phyloP scores from a whole-genome alignment of 2,888 invertebrate species.

The Bembecia ichneumoniformis region DNA sequence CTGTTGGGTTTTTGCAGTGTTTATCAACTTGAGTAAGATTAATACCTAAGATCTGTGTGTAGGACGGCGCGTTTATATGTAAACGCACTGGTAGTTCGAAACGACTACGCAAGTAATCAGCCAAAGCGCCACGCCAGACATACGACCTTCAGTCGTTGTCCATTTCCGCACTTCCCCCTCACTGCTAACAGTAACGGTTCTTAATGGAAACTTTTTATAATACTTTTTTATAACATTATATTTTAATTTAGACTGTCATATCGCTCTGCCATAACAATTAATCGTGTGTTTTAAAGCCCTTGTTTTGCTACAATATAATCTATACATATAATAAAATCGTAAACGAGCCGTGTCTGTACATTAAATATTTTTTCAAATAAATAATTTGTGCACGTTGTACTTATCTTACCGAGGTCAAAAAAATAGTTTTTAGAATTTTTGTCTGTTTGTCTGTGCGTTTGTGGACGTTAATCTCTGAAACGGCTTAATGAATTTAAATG shows the following conservation, averaged over 20 bases:
- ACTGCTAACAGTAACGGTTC: neutral
- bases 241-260: neutral
- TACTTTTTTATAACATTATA: constrained; percentile 1
- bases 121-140: constrained; percentile 9
- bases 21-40: constrained; percentile 12
- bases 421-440: no score
- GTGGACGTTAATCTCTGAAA: no score
- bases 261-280: constrained; percentile 2
- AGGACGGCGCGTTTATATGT: neutral
- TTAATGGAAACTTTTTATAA: neutral
- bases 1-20: constrained; percentile 27
- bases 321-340: no score
- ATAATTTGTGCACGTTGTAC: no score
- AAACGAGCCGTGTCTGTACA: no score
- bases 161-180: constrained; percentile 28
- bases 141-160: constrained; percentile 24
- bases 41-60: neutral
- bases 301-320: no score
- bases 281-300: neutral
- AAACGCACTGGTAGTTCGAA: no score
- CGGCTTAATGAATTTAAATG: no score
- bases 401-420: no score
- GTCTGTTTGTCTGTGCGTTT: no score
- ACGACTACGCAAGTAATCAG: constrained; percentile 16
- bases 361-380: no score